Evolutionary conservation across 2,888 invertebrate genomes (phyloP).

Genomic region (Harpalus rubripes): DNA sequence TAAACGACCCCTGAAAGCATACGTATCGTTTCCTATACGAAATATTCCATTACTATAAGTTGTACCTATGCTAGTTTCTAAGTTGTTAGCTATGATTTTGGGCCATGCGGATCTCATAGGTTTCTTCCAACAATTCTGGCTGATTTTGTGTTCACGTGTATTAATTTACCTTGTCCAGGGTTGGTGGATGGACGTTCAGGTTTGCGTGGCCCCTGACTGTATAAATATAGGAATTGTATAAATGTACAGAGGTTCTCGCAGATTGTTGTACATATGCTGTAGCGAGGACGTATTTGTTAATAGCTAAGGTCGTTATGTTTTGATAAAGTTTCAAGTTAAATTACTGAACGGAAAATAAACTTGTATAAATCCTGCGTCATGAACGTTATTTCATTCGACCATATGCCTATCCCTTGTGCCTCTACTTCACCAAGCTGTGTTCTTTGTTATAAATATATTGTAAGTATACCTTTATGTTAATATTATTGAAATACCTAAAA

Average conservation of each 20-base stretch:
- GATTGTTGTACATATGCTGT: conserved; percentile 56
- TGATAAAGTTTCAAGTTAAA: conserved; percentile 67
- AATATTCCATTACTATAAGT: conserved; percentile 47
- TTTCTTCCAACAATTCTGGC: neutral
- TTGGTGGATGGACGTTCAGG: neutral
- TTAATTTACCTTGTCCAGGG: conserved; percentile 17
- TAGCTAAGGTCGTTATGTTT: conserved; percentile 67
- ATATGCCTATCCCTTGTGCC: too few relatives aligned
- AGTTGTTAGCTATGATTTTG: conserved; percentile 46
- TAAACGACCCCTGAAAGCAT: conserved; percentile 5
- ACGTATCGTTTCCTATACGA: conserved; percentile 42
- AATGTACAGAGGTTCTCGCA: conserved; percentile 62
- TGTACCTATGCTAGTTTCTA: conserved; percentile 28
- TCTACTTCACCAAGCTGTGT: too few relatives aligned
- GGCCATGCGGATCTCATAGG: neutral
- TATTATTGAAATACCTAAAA: too few relatives aligned
- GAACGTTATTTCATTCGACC: conserved; percentile 24
- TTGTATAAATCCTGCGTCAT: conserved; percentile 59
- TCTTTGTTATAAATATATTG: too few relatives aligned
- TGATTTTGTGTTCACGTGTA: conserved; percentile 13
- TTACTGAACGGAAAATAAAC: conserved; percentile 63
- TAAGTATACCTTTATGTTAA: too few relatives aligned
- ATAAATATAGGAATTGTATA: conserved; percentile 61
- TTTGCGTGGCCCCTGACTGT: conserved; percentile 33
- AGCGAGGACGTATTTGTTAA: conserved; percentile 66